phyloP scores from a whole-genome alignment of 37 sponge, comb jelly and placozoan species.

The Bolinopsis microptera region DNA sequence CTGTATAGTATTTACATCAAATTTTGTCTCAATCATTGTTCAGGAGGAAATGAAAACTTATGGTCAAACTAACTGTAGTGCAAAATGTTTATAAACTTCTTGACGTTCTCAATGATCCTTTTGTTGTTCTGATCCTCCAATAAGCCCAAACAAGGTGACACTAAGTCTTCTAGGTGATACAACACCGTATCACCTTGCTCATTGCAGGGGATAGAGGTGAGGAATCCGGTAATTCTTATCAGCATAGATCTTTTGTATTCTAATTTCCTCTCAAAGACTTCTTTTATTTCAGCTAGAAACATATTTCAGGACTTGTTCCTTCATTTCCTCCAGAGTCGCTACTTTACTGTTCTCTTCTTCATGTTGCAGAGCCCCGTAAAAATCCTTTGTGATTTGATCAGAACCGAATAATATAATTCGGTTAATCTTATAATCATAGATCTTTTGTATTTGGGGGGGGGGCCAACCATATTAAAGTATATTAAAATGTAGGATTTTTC shows the following conservation, averaged over 20 bases:
- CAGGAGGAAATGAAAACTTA: too few relatives aligned
- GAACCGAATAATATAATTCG: too few relatives aligned
- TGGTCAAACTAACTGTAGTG: background rate
- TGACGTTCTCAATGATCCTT: background rate
- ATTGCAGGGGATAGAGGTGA: background rate
- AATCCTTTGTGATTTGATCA: background rate
- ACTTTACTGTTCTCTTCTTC: background rate
- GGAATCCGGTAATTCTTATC: background rate
- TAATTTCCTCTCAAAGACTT: background rate
- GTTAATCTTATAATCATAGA: too few relatives aligned
- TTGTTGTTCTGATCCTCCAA: background rate
- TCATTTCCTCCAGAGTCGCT: background rate
- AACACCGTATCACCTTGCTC: background rate
- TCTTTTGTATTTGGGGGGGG: too few relatives aligned
- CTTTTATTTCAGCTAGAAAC: background rate
- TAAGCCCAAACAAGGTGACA: background rate
- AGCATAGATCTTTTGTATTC: background rate
- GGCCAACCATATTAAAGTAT: too few relatives aligned
- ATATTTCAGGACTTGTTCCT: background rate
- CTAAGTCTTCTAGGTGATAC: background rate
- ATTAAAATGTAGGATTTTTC: too few relatives aligned
- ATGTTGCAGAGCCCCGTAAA: background rate
- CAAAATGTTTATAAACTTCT: background rate
- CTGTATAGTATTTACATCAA: too few relatives aligned
- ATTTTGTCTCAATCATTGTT: too few relatives aligned